These are phyloP conservation scores for Nanorana parkeri DNA, from an alignment of 2,113 vertebrate species.

Conservation along the genomic window DNA sequence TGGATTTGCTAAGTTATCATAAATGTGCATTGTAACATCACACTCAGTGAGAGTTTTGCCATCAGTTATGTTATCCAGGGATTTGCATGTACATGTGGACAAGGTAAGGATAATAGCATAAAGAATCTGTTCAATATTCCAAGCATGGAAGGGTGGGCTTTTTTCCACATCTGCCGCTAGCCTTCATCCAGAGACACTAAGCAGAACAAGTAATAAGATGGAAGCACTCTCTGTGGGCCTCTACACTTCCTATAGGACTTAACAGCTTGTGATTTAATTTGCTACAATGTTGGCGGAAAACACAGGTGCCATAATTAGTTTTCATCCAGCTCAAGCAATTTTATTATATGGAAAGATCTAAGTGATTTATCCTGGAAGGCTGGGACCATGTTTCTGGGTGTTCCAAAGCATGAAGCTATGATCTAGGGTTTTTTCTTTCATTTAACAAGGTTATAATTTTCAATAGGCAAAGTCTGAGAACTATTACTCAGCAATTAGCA, in stretches of 20 bases:
- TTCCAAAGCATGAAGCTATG: background rate
- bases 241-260: slow-evolving; percentile 37
- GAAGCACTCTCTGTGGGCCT: slow-evolving; percentile 15
- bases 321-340: slow-evolving; percentile 37
- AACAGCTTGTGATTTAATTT: slow-evolving; percentile 56
- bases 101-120: slow-evolving; percentile 28
- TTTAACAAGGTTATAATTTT: background rate
- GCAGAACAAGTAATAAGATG: slow-evolving; percentile 41
- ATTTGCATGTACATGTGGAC: slow-evolving; percentile 14
- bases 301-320: slow-evolving; percentile 48
- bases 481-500: too few relatives aligned
- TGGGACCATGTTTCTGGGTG: background rate
- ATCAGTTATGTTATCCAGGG: slow-evolving; percentile 14
- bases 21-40: background rate
- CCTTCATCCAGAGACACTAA: slow-evolving; percentile 29
- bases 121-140: slow-evolving; percentile 34
- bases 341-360: slow-evolving; percentile 16
- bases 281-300: slow-evolving; percentile 33
- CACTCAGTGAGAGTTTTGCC: slow-evolving; percentile 18
- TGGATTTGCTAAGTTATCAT: background rate
- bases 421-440: background rate
- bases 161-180: slow-evolving; percentile 16
- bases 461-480: background rate
- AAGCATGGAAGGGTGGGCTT: background rate
- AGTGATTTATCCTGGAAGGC: slow-evolving; percentile 28